Percentiles rank a stretch among this genome's conserved stretches.
Conservation (phyloP, 2,888 invertebrate genomes). For the Caenorhabditis sp. region DNA sequence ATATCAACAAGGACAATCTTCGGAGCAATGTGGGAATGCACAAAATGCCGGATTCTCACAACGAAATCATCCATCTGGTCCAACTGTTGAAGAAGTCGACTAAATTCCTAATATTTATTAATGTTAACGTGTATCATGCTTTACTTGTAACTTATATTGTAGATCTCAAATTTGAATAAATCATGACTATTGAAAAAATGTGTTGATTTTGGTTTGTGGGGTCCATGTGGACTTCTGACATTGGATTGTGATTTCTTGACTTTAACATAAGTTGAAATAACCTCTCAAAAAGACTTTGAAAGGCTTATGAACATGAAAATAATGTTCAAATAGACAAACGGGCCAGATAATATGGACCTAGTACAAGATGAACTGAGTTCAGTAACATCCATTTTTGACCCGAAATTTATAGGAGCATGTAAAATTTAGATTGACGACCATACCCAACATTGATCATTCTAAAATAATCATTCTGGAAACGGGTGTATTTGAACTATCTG, state of each 20-base stretch:
- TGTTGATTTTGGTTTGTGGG: constrained; percentile 9
- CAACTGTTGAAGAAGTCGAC: constrained; percentile 11
- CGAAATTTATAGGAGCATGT: no score
- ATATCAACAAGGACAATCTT: constrained; percentile 25
- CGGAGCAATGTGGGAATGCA: constrained; percentile 1
- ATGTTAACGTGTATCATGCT: neutral
- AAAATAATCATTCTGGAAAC: constrained; percentile 72
- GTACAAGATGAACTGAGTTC: no score
- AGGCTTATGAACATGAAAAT: no score
- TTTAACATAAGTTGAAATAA: no score
- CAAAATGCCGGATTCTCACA: constrained; percentile 5
- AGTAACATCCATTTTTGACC: no score
- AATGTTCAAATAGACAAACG: no score
- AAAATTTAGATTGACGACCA: no score
- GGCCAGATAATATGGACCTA: no score
- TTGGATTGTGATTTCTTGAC: no score
- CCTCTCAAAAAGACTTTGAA: no score
- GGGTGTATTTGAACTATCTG: constrained; percentile 72
- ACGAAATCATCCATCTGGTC: constrained; percentile 3
- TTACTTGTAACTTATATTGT: constrained; percentile 2
- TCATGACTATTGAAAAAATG: neutral
- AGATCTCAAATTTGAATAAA: neutral
- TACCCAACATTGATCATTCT: no score
- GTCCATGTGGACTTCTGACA: no score
- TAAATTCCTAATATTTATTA: neutral